Evolutionary conservation across 37 sponge, comb jelly and placozoan species (phyloP).

Genomic region (Beroe forskalii): DNA sequence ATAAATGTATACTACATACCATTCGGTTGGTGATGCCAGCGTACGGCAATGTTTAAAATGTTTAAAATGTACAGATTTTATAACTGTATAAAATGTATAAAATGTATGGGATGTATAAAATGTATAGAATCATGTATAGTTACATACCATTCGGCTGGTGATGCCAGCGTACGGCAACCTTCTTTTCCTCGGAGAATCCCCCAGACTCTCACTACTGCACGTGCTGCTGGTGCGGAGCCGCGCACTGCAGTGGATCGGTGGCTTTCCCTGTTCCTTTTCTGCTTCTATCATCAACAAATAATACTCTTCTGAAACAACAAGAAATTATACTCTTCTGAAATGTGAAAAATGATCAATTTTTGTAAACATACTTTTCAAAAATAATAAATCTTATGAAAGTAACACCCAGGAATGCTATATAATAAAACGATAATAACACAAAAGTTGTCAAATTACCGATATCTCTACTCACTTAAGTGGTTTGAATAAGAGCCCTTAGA

Average conservation of each 20-base stretch:
- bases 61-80: too few relatives aligned
- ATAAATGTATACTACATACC: not conserved
- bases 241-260: not conserved
- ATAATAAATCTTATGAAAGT: too few relatives aligned
- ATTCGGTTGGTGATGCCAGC: conserved; percentile 18
- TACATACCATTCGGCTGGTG: conserved; percentile 15
- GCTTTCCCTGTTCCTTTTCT: not conserved
- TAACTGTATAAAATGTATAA: too few relatives aligned
- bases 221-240: not conserved
- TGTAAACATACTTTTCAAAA: too few relatives aligned
- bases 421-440: too few relatives aligned
- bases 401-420: too few relatives aligned
- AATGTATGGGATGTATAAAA: not conserved
- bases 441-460: too few relatives aligned
- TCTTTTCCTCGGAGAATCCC: conserved; percentile 19
- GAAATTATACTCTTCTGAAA: too few relatives aligned
- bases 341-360: too few relatives aligned
- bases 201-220: conserved; percentile 54
- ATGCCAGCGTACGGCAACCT: conserved; percentile 19
- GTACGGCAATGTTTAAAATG: conserved; percentile 7
- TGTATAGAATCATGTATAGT: not conserved
- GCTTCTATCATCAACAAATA: conserved; percentile 45
- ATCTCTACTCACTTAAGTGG: conserved; percentile 19
- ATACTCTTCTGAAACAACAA: conserved; percentile 18
- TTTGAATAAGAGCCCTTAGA: conserved; percentile 32